These are phyloP conservation scores for Pituophis catenifer DNA, from an alignment of 2,113 vertebrate genomes.

Conservation along the genomic window DNA sequence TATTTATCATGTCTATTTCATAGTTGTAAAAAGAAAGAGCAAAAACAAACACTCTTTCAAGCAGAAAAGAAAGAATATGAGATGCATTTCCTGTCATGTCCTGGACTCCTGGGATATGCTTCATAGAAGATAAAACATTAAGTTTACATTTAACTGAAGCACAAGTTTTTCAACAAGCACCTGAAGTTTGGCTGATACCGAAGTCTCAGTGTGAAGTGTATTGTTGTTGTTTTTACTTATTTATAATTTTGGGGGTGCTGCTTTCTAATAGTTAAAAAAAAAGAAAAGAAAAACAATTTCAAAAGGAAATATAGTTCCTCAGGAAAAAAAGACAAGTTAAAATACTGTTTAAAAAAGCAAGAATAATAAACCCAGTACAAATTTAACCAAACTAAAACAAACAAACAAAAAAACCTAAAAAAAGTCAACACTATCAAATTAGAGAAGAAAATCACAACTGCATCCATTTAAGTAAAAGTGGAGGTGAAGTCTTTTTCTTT, in stretches of 20 bases:
- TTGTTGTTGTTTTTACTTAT: neutral
- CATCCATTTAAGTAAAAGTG: neutral
- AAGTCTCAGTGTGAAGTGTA: neutral
- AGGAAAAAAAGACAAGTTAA: neutral
- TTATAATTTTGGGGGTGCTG: neutral
- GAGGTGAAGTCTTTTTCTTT: neutral
- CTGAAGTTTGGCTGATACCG: neutral
- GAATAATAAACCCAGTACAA: neutral
- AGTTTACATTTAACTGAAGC: slow-evolving; percentile 6
- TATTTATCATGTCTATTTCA: neutral
- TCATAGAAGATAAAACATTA: neutral
- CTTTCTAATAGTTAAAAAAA: neutral
- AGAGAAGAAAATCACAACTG: neutral
- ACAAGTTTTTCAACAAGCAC: neutral
- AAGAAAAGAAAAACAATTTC: neutral
- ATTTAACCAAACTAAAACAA: neutral
- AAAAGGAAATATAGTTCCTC: neutral
- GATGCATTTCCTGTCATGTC: neutral
- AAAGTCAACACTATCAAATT: neutral
- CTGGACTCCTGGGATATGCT: neutral
- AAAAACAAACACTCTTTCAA: neutral
- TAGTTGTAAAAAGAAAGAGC: neutral
- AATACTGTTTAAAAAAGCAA: neutral
- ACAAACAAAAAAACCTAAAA: neutral
- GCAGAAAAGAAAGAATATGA: neutral